Conservation (phyloP, 2,113 vertebrate genomes). For the Arenaria interpres region DNA sequence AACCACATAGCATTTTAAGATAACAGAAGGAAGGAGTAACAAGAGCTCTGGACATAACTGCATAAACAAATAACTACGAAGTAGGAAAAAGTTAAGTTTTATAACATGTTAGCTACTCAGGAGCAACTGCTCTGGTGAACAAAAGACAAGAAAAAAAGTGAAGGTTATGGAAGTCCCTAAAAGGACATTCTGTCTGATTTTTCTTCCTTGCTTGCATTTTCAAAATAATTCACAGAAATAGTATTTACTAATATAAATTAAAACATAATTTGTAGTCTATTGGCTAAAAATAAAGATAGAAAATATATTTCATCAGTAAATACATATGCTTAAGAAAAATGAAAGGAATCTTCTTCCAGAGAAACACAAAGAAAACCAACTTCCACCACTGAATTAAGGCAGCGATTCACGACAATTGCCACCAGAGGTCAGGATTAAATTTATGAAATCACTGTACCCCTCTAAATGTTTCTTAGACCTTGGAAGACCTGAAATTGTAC, state of each 20-base stretch:
- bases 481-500: not conserved
- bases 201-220: not conserved
- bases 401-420: not conserved
- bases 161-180: not conserved
- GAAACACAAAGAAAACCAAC: not conserved
- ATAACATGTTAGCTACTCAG: not conserved
- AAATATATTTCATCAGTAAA: not conserved
- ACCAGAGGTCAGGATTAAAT: constrained; percentile 38
- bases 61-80: not conserved
- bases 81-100: not conserved
- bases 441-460: not conserved
- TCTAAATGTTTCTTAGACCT: not conserved
- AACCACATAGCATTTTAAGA: not conserved
- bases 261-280: not conserved
- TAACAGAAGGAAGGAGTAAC: not conserved
- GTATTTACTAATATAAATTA: not conserved
- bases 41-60: not conserved
- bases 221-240: not conserved
- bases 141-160: not conserved
- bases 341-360: not conserved
- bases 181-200: not conserved
- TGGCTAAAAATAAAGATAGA: not conserved
- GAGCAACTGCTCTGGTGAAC: not conserved
- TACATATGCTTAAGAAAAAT: not conserved
- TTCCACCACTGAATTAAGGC: not conserved